Percentiles rank a stretch among this genome's conserved stretches.
Conservation (phyloP, 2,113 vertebrate species). For the Planiliza haematocheilus region DNA sequence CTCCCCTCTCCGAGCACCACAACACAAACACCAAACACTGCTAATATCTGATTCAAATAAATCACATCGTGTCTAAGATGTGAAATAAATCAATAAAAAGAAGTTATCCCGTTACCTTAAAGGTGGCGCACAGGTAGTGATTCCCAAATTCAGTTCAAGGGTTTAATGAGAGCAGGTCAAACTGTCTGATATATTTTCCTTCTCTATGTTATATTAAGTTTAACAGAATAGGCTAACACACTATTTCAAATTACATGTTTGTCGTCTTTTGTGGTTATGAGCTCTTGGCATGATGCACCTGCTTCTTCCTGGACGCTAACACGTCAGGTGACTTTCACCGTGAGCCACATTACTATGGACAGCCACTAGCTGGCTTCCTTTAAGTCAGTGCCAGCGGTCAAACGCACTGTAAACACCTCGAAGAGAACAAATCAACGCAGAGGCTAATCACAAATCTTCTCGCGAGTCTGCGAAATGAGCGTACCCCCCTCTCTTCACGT, state of each 20-base stretch:
- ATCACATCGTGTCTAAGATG: background rate
- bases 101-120: background rate
- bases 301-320: background rate
- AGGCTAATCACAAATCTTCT: background rate
- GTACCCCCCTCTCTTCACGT: slow-evolving; percentile 38
- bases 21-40: slow-evolving; percentile 11
- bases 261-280: background rate
- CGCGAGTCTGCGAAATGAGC: slow-evolving; percentile 15
- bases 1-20: background rate
- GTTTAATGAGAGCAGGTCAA: no score
- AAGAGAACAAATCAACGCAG: background rate
- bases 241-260: background rate
- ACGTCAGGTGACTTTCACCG: background rate
- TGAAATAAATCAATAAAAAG: background rate
- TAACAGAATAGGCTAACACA: no score
- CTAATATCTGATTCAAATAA: background rate
- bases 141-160: background rate
- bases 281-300: slow-evolving; percentile 25
- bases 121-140: background rate
- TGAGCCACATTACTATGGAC: background rate
- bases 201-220: background rate
- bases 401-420: background rate
- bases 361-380: background rate
- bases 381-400: background rate
- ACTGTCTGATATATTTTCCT: no score